Percentiles rank a stretch among this genome's conserved stretches.
Evolutionary conservation across 2,113 vertebrate species (phyloP).

Genomic region (Podarcis cretensis): DNA sequence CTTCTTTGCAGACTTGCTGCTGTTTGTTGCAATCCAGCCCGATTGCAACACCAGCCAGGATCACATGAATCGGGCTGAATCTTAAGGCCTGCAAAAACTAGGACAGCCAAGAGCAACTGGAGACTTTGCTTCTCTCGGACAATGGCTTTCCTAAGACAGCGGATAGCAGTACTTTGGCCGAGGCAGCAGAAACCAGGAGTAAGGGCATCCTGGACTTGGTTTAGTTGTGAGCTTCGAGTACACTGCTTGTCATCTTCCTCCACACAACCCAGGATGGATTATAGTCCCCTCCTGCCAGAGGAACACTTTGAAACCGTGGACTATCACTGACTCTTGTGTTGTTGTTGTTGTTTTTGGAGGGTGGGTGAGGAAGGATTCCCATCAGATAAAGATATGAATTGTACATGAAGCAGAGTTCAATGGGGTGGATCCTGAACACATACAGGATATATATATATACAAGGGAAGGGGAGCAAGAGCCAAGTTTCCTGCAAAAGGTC

Average conservation of each 20-base stretch:
- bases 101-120: not conserved
- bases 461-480: not conserved
- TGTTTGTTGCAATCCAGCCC: not conserved
- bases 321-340: not conserved
- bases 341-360: too few species aligned
- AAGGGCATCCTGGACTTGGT: not conserved
- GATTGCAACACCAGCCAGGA: not conserved
- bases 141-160: not conserved
- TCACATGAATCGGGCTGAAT: not conserved
- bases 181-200: not conserved
- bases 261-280: not conserved
- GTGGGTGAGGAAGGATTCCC: not conserved
- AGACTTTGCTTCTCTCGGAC: not conserved
- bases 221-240: not conserved
- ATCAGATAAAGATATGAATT: not conserved
- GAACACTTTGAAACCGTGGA: not conserved
- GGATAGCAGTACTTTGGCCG: not conserved
- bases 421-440: not conserved
- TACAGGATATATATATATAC: not conserved
- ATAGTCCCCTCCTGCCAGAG: not conserved
- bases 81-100: too few species aligned
- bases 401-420: not conserved
- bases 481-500: not conserved
- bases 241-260: not conserved
- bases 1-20: not conserved